Evolutionary conservation across 1,140 invertebrate genomes (phyloP).

Genomic region (Triops cancriformis): DNA sequence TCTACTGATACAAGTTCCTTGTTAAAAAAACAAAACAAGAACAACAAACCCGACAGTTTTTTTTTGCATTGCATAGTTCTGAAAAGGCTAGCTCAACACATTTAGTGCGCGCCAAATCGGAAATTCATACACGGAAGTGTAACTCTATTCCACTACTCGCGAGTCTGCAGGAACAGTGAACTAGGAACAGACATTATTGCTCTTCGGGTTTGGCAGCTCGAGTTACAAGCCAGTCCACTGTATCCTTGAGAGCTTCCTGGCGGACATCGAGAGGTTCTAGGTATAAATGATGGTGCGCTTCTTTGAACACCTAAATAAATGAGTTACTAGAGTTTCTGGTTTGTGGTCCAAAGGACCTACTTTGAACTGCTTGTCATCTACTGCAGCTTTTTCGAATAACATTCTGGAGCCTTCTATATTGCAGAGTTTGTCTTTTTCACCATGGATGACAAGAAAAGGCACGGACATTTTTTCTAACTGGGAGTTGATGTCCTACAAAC

Average conservation of each 20-base stretch:
- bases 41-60: too few species aligned
- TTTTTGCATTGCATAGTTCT: too few species aligned
- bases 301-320: slow-evolving; percentile 29
- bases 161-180: neutral
- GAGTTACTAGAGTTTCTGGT: neutral
- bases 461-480: slow-evolving; percentile 26
- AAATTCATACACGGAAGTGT: neutral
- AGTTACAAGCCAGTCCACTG: slow-evolving; percentile 31
- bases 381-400: slow-evolving; percentile 23
- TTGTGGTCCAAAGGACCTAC: neutral
- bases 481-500: slow-evolving; percentile 25
- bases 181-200: neutral
- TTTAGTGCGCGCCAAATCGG: too few species aligned
- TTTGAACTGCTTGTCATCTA: slow-evolving; percentile 27
- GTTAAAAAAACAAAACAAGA: too few species aligned
- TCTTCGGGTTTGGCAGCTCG: neutral
- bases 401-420: slow-evolving; percentile 23
- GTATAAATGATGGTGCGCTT: slow-evolving; percentile 31
- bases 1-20: too few species aligned
- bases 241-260: slow-evolving; percentile 32
- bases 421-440: slow-evolving; percentile 28
- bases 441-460: slow-evolving; percentile 28
- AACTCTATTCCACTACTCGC: neutral
- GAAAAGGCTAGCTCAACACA: too few species aligned
- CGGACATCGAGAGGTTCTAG: slow-evolving; percentile 30